Conservation (phyloP, 1,140 invertebrate genomes). For the Notospermus geniculatus region DNA sequence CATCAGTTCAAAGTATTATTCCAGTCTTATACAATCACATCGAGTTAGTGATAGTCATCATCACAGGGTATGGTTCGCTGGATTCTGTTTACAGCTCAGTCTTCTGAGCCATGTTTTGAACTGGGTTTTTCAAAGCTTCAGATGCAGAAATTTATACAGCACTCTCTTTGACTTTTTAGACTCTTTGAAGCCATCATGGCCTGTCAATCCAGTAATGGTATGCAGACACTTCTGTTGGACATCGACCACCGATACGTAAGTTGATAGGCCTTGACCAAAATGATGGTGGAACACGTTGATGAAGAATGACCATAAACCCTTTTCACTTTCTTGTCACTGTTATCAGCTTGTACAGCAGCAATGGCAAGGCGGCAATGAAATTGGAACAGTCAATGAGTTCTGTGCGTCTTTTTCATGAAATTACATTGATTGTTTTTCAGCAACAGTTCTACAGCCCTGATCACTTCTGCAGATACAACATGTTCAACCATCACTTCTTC, state of each 20-base stretch:
- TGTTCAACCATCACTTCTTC: conserved; percentile 88
- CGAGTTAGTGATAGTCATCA: too few relatives aligned
- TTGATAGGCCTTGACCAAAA: background rate
- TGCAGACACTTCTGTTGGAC: conserved; percentile 66
- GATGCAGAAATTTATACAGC: background rate
- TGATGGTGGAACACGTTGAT: too few relatives aligned
- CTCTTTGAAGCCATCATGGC: background rate
- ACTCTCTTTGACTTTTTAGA: conserved; percentile 22
- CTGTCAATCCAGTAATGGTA: background rate
- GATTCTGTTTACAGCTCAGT: background rate
- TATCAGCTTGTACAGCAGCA: background rate
- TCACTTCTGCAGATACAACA: conserved; percentile 78
- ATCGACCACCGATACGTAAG: conserved; percentile 49
- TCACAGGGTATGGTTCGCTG: too few relatives aligned
- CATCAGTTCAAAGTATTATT: background rate
- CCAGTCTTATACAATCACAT: too few relatives aligned
- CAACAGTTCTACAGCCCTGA: conserved; percentile 68
- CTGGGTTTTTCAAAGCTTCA: background rate
- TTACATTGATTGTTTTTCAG: conserved; percentile 51
- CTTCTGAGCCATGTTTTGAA: background rate
- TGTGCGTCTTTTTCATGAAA: too few relatives aligned
- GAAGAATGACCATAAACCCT: background rate
- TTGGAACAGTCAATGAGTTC: background rate
- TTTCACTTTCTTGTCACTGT: background rate
- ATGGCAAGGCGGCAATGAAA: background rate